Base-by-base conservation (phyloP, 1,140 invertebrate genomes). In the Pseudobourletiella spinata region DNA sequence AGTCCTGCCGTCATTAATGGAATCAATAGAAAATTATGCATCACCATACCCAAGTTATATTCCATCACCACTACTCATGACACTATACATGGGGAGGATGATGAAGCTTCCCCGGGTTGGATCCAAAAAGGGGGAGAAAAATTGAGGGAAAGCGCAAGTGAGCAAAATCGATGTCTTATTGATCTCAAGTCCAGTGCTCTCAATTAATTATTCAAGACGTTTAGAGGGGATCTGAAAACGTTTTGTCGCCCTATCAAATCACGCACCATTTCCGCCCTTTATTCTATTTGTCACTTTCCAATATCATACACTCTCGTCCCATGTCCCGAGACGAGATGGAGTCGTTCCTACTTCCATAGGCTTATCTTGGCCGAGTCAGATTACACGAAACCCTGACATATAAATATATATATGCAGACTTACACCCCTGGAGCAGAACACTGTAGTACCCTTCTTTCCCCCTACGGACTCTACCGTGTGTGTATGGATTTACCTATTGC, bases 241-340 rank as follows among this genome's bases (percentile, higher is more conserved):
- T 59, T 59, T 59, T 59, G 57, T 59, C 57, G 44, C 57, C 57
- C 57, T 35, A 59, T 44, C 57, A 48, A 59, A 59, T 59, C 39
- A 57, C 54, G 54, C 26, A 57, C 54, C 16, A 57, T 57, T 57
- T 57, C 54, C 54, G 54, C 54, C 30, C 32, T 57, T 39, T 15
- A 26, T 54, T 22, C 51, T 54, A 48, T 48, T 48, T 48, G 44
- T 48, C 44, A 48, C 44, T 48, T 48, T 48, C 20, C 44, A 48
- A n/a, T n/a, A n/a, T n/a, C n/a, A n/a, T n/a, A n/a, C n/a, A n/a
- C n/a, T n/a, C n/a, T n/a, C n/a, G n/a, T n/a, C n/a, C n/a, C n/a
- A n/a, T n/a, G n/a, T n/a, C n/a, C n/a, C n/a, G n/a, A n/a, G n/a
- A n/a, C n/a, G n/a, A n/a, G n/a, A n/a, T n/a, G n/a, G n/a, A n/a